Evolutionary conservation across 2,113 vertebrate genomes (phyloP).

Genomic region (Gymnorhina tibicen): DNA sequence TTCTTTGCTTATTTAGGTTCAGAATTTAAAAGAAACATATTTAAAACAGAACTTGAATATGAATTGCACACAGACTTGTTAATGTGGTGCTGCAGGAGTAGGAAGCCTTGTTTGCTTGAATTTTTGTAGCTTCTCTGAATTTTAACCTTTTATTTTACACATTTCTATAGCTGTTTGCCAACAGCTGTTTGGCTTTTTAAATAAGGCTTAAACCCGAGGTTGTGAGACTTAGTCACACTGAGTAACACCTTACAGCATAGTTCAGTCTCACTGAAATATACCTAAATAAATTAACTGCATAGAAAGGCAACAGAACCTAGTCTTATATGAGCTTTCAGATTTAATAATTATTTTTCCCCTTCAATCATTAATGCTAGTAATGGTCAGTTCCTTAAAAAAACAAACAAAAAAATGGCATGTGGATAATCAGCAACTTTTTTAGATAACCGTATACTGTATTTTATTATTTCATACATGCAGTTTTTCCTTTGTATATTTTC

Average conservation of each 20-base stretch:
- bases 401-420: neutral
- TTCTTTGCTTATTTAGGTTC: neutral
- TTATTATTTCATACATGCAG: neutral
- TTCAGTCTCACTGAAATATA: neutral
- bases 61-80: neutral
- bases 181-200: neutral
- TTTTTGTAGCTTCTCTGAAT: neutral
- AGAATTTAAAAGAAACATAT: neutral
- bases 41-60: neutral
- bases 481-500: neutral
- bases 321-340: neutral
- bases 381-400: neutral
- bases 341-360: neutral
- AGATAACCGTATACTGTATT: neutral
- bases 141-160: neutral
- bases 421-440: neutral
- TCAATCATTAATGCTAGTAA: neutral
- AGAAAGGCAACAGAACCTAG: neutral
- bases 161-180: neutral
- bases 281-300: neutral
- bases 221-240: neutral
- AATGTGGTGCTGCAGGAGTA: neutral
- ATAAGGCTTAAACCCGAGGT: neutral
- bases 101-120: neutral
- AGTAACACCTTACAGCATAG: neutral